Evolutionary conservation across 2,113 vertebrate species (phyloP), one percentile per base, ranked within the genome.

Genomic region (Spilogale gracilis): DNA sequence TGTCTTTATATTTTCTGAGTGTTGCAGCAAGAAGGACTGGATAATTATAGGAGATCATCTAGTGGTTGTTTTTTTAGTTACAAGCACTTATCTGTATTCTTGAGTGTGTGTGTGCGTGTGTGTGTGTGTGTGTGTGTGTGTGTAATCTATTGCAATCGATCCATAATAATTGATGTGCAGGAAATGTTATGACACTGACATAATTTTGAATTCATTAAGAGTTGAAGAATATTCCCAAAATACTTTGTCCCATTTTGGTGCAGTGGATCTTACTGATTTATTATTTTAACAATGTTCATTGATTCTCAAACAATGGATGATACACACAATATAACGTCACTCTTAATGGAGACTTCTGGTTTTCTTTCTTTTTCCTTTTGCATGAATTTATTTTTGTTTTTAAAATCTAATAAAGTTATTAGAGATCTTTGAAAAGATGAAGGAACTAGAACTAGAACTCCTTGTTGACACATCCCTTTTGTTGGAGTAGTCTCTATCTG

Each of bases 1-100:
- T 58, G 16, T 79, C 54, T 85, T 89, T 88, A 43, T 50, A 30
- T 84, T 94, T 94, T 93, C 89, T 93, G 30, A 76, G 52, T 58
- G 86, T 85, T 93, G 30, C 32, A 92, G 18, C 12, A 88, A 30
- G 18, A 92, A 94, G 25, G 50, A 45, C 16, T 89, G 43, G 32
- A 32, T 84, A 87, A 56, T 63, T 88, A 74, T 9, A 81, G 38
- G n/a, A 91, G 81, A 96, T 85, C 65, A 85, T 60, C 76, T 67
- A 85, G 20, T 80, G 48, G 32, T 32, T 90, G 21, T 32, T n/a
- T 95, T 84, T 73, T 81, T 56, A 48, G 3, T 95, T 88, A 48
- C 1, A 63, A 45, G 43, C 63, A 10, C 13, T 74, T 88, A 56
- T 45, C 58, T 25, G 18, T 78, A 89, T 74, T 95, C 61, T 45